Base-by-base conservation (phyloP, 2,113 vertebrate genomes). In the Galbula dea region DNA sequence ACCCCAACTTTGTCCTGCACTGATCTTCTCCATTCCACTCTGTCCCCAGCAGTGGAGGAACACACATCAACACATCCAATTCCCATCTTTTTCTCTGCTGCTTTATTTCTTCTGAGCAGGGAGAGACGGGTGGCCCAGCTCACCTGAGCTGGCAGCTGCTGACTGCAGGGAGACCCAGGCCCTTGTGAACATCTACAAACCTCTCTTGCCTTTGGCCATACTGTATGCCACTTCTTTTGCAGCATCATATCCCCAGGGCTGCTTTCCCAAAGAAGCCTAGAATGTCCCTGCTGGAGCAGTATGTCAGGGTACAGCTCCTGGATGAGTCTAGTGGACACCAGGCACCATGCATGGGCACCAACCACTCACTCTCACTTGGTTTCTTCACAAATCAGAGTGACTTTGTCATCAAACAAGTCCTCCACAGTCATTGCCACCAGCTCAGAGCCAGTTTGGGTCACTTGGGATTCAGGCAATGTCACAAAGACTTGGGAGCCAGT, bases 351-450 rank as follows among this genome's bases (percentile, higher is more conserved):
- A 10, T 3, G 19, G 46, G 62, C 23, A 19, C 4, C 41, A 4
- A 1, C 14, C 8, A 2, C 24, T 51, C 80, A 5, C 49, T 18
- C 48, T 94, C 91, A 86, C 32, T 97, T 88, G 41, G 96, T 97
- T 80, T 98, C 98, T 68, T 98, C 98, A 83, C 98, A 98, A 95
- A 98, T 98, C 78, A 99, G 97, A 37, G 98, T 97, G 81, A 99
- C 97, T 1, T 98, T 98, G 24, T 96, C 98, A 63, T 97, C 98
- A 79, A 98, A 97, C 68, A 99, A 96, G n/a, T 98, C 98, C 34
- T 98, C 98, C 98, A 98, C 83, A 20, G 98, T 98, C 92, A 99
- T 98, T 1, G 98, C 97, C 93, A 99, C 97, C 51, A 98, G 97
- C 90, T 98, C 98, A 0, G 97, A 95, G 18, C 95, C 88, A 30